These are phyloP conservation scores for Acrobasis repandana DNA, from an alignment of 2,888 invertebrate species.

Conservation along the genomic window DNA sequence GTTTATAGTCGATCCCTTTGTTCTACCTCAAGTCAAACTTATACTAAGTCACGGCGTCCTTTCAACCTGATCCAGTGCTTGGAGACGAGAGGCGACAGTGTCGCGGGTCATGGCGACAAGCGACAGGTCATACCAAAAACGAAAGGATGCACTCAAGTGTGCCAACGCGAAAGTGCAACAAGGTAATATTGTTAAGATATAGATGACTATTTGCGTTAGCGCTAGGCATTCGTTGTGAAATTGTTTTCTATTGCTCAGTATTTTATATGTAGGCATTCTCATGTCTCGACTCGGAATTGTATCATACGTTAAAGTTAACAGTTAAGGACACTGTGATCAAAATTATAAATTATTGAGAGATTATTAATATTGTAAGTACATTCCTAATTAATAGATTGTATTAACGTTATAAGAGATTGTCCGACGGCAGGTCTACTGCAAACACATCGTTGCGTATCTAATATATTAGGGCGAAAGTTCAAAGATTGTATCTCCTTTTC, in stretches of 20 bases:
- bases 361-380: slow-evolving; percentile 81
- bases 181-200: slow-evolving; percentile 77
- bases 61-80: slow-evolving; percentile 41
- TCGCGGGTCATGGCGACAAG: slow-evolving; percentile 6
- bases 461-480: slow-evolving; percentile 48
- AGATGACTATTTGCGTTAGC: slow-evolving; percentile 73
- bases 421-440: slow-evolving; percentile 44
- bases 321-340: slow-evolving; percentile 82
- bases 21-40: slow-evolving; percentile 79
- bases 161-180: slow-evolving; percentile 72
- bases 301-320: slow-evolving; percentile 80
- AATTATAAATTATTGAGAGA: slow-evolving; percentile 83
- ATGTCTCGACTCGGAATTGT: slow-evolving; percentile 75
- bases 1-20: slow-evolving; percentile 74
- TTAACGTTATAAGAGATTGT: slow-evolving; percentile 74
- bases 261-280: slow-evolving; percentile 71
- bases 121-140: slow-evolving; percentile 66
- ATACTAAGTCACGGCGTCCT: slow-evolving; percentile 75
- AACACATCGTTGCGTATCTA: slow-evolving; percentile 28
- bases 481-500: slow-evolving; percentile 60
- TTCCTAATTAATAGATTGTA: slow-evolving; percentile 78
- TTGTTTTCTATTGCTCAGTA: slow-evolving; percentile 82
- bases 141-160: slow-evolving; percentile 70
- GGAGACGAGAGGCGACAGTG: slow-evolving; percentile 33
- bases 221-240: slow-evolving; percentile 70